Conservation (phyloP, 2,797 vertebrate species). For the Diceros bicornis region DNA sequence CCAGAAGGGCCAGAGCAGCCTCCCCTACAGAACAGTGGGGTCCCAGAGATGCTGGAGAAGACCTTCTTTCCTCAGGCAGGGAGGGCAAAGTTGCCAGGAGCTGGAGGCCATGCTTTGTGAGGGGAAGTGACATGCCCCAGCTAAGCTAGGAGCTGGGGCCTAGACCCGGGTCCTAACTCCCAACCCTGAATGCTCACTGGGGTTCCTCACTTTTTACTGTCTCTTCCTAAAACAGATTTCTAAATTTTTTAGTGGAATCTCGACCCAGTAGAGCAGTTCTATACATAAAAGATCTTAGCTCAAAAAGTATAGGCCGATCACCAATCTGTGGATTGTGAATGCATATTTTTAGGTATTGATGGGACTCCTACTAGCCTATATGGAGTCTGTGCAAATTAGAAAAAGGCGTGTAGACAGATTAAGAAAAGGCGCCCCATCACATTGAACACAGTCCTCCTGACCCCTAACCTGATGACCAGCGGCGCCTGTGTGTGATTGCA, state of each 20-base stretch:
- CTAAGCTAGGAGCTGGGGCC: background rate
- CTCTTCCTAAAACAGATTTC: background rate
- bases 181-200: background rate
- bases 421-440: background rate
- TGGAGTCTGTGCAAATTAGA: background rate
- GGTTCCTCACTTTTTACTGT: background rate
- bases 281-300: background rate
- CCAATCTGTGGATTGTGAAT: background rate
- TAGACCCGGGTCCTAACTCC: background rate
- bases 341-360: background rate
- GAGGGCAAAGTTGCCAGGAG: accelerated
- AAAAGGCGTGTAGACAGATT: background rate
- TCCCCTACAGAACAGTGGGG: background rate
- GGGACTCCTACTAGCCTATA: background rate
- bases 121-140: background rate
- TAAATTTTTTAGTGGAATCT: background rate
- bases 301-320: background rate
- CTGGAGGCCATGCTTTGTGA: background rate
- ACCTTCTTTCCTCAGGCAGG: background rate
- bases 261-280: background rate
- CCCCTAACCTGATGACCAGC: background rate
- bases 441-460: background rate
- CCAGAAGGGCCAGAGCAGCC: background rate
- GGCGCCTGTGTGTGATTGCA: background rate
- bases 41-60: background rate